A percentile compares a stretch with the other conserved stretches of the same genome.
phyloP scores from a whole-genome alignment of 2,888 invertebrate genomes.

The Rapana venosa region DNA sequence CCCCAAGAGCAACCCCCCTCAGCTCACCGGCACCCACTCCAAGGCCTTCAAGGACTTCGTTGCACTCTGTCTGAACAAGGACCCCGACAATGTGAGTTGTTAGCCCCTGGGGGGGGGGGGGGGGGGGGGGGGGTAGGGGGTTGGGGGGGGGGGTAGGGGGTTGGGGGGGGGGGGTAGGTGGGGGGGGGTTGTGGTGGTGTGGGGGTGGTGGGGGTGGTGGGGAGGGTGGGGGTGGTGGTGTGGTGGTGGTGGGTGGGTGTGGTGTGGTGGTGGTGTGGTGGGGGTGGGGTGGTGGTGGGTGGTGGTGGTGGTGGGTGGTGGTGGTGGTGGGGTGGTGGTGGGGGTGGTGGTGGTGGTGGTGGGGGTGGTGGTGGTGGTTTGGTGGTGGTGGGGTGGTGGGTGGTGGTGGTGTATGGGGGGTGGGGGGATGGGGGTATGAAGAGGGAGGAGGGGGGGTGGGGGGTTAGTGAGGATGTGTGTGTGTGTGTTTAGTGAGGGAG shows the following conservation, averaged over 20 bases:
- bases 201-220: not conserved
- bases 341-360: not conserved
- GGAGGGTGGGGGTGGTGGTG: not conserved
- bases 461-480: not conserved
- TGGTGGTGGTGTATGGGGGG: not conserved
- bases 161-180: not conserved
- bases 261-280: conserved; percentile 72
- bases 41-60: conserved; percentile 97
- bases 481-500: not conserved
- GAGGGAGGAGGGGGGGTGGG: not conserved
- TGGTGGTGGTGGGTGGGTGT: not conserved
- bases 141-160: not conserved
- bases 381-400: conserved; percentile 74
- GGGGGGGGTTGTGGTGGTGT: not conserved
- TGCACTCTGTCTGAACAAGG: conserved; percentile 98
- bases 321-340: not conserved
- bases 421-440: not conserved
- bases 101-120: too few species aligned
- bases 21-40: conserved; percentile 93
- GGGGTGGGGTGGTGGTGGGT: too few species aligned
- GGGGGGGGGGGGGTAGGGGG: not conserved
- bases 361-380: not conserved
- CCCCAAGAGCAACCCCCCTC: conserved; percentile 97
- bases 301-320: not conserved
- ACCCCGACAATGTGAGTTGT: conserved; percentile 95